These are phyloP conservation scores for Simalia tracyae DNA, from an alignment of 2,797 vertebrate species.

Conservation along the genomic window DNA sequence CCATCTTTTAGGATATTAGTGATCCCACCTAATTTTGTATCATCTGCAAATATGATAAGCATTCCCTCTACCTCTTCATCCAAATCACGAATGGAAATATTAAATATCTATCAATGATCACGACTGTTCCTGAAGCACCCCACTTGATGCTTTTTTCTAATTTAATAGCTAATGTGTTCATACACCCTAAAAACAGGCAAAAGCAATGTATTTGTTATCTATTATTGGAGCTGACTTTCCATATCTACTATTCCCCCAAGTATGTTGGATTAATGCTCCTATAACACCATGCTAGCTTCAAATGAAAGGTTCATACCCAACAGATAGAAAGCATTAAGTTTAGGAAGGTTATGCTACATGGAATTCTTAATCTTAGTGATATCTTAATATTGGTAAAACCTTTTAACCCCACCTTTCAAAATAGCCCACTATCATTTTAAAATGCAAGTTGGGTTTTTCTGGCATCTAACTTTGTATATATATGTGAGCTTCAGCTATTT, in stretches of 20 bases:
- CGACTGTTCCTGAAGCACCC: too few relatives aligned
- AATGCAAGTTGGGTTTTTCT: neutral
- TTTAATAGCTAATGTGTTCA: neutral
- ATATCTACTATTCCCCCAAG: neutral
- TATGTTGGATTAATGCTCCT: neutral
- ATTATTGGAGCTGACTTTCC: neutral
- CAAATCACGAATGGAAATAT: too few relatives aligned
- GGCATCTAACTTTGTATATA: neutral
- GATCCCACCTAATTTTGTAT: too few relatives aligned
- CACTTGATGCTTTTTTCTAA: too few relatives aligned
- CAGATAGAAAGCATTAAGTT: neutral
- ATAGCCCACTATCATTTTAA: neutral
- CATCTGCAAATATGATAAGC: too few relatives aligned
- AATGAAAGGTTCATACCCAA: neutral
- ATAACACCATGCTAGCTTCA: neutral
- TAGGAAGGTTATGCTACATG: neutral
- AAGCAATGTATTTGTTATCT: neutral
- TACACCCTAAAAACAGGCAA: too few relatives aligned
- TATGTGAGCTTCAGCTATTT: neutral
- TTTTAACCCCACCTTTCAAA: neutral
- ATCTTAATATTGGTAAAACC: neutral
- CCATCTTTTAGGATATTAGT: too few relatives aligned
- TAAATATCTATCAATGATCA: too few relatives aligned
- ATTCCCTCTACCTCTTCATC: too few relatives aligned
- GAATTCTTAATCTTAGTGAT: neutral